phyloP scores from a whole-genome alignment of 2,797 vertebrate species.

The Cynodonichthys magdalenae region DNA sequence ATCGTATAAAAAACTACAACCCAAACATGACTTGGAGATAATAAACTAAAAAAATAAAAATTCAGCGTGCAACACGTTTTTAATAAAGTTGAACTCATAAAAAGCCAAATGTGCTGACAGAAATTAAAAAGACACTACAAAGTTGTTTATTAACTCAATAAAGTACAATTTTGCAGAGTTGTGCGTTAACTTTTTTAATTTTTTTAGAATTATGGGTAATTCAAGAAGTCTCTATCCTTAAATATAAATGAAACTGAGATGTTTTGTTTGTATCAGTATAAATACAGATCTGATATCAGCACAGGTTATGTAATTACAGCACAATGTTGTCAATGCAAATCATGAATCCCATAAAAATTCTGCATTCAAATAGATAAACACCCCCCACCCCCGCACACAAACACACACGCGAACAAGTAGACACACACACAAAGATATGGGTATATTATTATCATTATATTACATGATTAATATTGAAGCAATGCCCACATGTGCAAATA shows the following conservation, averaged over 20 bases:
- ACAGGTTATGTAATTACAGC: not conserved
- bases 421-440: not conserved
- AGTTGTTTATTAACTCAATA: no score
- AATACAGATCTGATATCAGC: not conserved
- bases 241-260: not conserved
- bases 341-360: not conserved
- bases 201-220: not conserved
- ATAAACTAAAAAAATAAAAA: no score
- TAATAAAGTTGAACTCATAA: no score
- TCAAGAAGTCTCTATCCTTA: conserved; percentile 4
- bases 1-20: no score
- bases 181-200: not conserved
- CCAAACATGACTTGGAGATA: no score
- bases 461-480: not conserved
- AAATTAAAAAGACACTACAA: no score
- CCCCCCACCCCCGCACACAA: not conserved
- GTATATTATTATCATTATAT: not conserved
- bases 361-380: not conserved
- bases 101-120: no score
- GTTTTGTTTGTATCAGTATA: not conserved
- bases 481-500: not conserved
- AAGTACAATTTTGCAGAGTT: not conserved
- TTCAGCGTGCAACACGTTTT: no score
- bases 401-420: not conserved
- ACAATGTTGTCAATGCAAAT: conserved; percentile 9